Evolutionary conservation across 2,113 vertebrate species (phyloP), one percentile per base, ranked within the genome.

Genomic region (Ochotona princeps): DNA sequence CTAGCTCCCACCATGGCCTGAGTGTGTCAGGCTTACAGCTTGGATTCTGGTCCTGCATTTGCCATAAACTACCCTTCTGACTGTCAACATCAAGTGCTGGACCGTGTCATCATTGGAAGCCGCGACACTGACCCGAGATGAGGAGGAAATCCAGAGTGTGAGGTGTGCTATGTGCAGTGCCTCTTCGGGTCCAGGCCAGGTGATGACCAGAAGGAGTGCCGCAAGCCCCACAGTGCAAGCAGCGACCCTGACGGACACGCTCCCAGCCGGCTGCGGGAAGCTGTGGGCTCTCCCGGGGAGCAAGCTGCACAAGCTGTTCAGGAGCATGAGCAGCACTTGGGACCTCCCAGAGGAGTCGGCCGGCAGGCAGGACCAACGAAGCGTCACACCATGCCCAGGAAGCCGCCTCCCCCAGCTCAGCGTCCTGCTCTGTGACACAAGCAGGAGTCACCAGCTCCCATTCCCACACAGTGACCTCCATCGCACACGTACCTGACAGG

Each of bases 221-320:
- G 4, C 18, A 38, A 1, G 9, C 21, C 1, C 5, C n/a, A 8
- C 1, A 25, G 4, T 8, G 20, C 10, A 20, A 70, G 30, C 61
- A 32, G 14, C 26, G 47, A 25, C 10, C 32, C 9, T 76, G 18
- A 25, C 12, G 66, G 28, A 69, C 69, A 65, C 28, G 20, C 5
- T 13, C 14, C 7, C 18, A 30, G 7, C 30, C 30, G 74, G 30
- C 30, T 14, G n/a, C n/a, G n/a, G n/a, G n/a, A n/a, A n/a, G n/a
- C n/a, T n/a, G n/a, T n/a, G n/a, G n/a, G n/a, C n/a, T n/a, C n/a
- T n/a, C n/a, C n/a, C n/a, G 26, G 1, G 17, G 28, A 21, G 11
- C 23, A 32, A 18, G 3, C 38, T 8, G n/a, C 17, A 49, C 0
- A 6, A 13, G 11, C 3, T 51, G 74, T 63, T 30, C 21, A 32